phyloP scores from a whole-genome alignment of 2,113 vertebrate species.

The Passer montanus region DNA sequence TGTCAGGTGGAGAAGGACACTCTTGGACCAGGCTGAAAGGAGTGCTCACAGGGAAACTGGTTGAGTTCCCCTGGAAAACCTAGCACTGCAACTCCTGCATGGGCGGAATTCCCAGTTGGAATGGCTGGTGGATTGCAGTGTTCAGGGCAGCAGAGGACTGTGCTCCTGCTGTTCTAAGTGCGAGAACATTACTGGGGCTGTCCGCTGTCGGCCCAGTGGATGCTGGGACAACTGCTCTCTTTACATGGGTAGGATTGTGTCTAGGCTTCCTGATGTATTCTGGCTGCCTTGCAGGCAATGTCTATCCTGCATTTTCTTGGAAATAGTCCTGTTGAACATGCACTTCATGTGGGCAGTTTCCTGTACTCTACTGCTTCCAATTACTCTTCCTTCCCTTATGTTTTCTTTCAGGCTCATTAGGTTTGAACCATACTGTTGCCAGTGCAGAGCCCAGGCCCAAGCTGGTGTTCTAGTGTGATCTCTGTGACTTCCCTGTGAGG shows the following conservation, averaged over 20 bases:
- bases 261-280: neutral
- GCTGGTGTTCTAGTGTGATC: neutral
- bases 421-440: neutral
- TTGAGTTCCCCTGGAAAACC: neutral
- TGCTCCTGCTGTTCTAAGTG: neutral
- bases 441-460: neutral
- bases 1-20: neutral
- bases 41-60: neutral
- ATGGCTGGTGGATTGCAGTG: neutral
- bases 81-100: neutral
- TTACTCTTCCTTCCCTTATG: neutral
- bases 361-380: neutral
- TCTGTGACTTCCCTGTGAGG: neutral
- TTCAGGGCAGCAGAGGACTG: neutral
- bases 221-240: neutral
- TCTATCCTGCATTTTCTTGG: neutral
- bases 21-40: neutral
- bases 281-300: neutral
- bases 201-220: neutral
- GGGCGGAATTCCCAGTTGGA: neutral
- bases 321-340: neutral
- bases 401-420: neutral
- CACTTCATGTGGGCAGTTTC: neutral
- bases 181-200: accelerated
- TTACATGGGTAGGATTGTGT: neutral